Percentiles rank a stretch among this genome's conserved stretches.
phyloP scores from a whole-genome alignment of 2,797 vertebrate species.

The Ambastaia sidthimunki region DNA sequence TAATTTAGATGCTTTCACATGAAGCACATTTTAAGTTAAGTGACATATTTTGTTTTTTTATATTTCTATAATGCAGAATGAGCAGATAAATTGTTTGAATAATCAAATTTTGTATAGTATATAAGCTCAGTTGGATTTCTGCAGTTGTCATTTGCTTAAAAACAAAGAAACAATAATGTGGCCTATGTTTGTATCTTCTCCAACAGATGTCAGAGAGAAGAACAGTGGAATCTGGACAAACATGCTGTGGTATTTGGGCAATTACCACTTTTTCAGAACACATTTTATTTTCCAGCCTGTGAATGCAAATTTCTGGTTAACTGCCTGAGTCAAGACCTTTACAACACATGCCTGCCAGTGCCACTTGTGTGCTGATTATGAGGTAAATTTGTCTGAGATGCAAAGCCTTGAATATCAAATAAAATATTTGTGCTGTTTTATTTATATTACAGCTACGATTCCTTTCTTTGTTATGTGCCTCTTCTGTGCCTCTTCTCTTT shows the following conservation, averaged over 20 bases:
- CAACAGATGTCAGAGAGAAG: no score
- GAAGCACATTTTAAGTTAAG: no score
- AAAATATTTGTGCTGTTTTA: neutral
- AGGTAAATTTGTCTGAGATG: neutral
- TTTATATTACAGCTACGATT: constrained; percentile 1
- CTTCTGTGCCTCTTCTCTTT: neutral
- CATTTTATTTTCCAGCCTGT: neutral
- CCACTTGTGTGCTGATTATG: neutral
- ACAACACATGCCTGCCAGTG: neutral
- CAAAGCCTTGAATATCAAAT: neutral
- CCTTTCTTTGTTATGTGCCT: neutral
- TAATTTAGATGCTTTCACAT: neutral
- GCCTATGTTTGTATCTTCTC: no score
- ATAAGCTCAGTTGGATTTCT: no score
- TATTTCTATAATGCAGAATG: no score
- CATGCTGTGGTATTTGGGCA: neutral
- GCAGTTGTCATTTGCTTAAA: no score
- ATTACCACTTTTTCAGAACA: neutral
- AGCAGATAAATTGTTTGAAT: no score
- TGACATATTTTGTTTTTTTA: no score
- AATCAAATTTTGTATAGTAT: no score
- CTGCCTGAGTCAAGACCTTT: no score
- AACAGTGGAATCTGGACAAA: neutral
- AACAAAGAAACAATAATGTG: no score
- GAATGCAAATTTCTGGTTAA: neutral